Conservation (phyloP, 2,113 vertebrate genomes). For the Ammodytes dubius region DNA sequence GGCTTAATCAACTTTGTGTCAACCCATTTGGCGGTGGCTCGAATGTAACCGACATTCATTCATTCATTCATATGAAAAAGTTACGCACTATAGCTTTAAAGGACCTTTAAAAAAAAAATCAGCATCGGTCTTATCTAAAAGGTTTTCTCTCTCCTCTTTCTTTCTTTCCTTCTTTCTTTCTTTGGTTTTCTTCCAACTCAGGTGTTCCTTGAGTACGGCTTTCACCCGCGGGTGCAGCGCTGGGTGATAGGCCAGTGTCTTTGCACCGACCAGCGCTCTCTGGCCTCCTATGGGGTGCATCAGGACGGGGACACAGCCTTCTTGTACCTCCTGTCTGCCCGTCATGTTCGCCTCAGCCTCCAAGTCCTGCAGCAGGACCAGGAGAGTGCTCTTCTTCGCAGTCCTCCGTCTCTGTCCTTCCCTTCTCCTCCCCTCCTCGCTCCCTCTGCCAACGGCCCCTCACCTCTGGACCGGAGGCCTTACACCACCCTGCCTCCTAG, state of each 20-base stretch:
- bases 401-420: constrained; percentile 32
- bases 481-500: constrained; percentile 83
- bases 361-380: constrained; percentile 87
- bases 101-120: neutral
- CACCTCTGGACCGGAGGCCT: constrained; percentile 58
- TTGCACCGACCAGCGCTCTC: constrained; percentile 87
- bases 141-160: neutral
- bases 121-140: neutral
- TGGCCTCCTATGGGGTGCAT: constrained; percentile 89
- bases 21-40: too few species aligned
- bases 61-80: too few species aligned
- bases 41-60: too few species aligned
- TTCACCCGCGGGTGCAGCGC: constrained; percentile 92
- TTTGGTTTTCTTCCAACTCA: constrained; percentile 52
- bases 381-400: constrained; percentile 77
- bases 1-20: too few species aligned
- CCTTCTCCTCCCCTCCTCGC: constrained; percentile 16
- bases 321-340: constrained; percentile 90
- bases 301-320: constrained; percentile 89
- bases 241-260: constrained; percentile 94
- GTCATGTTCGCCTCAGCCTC: constrained; percentile 77
- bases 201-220: constrained; percentile 92
- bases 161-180: neutral
- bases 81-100: too few species aligned
- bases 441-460: constrained; percentile 50